These are phyloP conservation scores for Pseudois nayaur DNA, from an alignment of 2,113 vertebrate species.

Conservation along the genomic window DNA sequence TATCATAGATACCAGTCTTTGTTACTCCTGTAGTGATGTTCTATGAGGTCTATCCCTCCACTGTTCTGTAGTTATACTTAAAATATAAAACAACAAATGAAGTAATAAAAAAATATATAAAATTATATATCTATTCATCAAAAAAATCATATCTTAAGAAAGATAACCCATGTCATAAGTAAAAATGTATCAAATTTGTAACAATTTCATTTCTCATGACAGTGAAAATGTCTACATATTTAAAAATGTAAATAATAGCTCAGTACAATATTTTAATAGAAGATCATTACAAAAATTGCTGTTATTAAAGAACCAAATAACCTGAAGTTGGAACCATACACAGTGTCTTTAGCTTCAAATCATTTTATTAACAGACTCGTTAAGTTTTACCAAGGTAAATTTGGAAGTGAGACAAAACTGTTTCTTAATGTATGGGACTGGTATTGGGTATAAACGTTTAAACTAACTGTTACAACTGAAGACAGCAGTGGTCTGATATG, in stretches of 20 bases:
- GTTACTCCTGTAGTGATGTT: not conserved
- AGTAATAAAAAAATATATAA: not conserved
- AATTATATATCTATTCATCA: not conserved
- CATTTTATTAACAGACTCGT: constrained; percentile 3
- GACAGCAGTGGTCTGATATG: not conserved
- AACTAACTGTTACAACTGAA: not conserved
- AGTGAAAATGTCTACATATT: not conserved
- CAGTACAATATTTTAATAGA: constrained; percentile 32
- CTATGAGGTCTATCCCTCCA: not conserved
- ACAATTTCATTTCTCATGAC: not conserved
- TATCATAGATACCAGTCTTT: not conserved
- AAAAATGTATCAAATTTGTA: not conserved
- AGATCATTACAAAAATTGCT: constrained; percentile 22
- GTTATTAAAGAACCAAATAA: not conserved
- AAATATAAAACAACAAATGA: constrained; percentile 33
- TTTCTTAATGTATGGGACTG: not conserved
- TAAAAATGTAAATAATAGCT: constrained; percentile 44
- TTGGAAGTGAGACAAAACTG: not conserved
- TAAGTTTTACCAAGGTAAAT: constrained; percentile 6
- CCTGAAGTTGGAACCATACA: not conserved
- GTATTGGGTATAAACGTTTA: not conserved
- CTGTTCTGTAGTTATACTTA: not conserved
- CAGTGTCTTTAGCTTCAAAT: not conserved
- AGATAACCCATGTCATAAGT: not conserved
- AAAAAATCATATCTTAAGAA: not conserved